Percentiles rank a stretch among this genome's conserved stretches.
phyloP scores from a whole-genome alignment of 2,797 vertebrate species.

The Chelon labrosus region DNA sequence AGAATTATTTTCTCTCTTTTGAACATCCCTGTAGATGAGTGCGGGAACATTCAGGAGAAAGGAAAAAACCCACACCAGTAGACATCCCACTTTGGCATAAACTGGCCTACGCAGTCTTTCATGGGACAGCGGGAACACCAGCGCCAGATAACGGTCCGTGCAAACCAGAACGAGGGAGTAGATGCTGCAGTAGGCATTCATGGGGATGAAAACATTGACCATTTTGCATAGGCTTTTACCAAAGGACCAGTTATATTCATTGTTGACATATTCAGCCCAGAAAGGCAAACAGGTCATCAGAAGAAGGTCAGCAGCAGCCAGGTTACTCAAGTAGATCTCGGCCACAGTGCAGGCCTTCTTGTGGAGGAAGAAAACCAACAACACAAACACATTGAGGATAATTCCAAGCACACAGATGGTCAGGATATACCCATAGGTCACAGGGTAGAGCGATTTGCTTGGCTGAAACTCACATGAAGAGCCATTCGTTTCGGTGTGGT shows the following conservation, averaged over 20 bases:
- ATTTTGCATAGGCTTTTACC: conserved; percentile 75
- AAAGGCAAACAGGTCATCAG: conserved; percentile 84
- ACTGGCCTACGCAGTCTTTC: conserved; percentile 55
- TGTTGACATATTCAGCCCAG: conserved; percentile 81
- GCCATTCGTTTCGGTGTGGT: not conserved
- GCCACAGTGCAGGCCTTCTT: conserved; percentile 79
- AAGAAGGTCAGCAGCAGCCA: conserved; percentile 87
- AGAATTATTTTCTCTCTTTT: conserved; percentile 31
- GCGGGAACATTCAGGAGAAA: conserved; percentile 78
- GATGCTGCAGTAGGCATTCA: conserved; percentile 87
- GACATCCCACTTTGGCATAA: conserved; percentile 80
- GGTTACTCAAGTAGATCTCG: conserved; percentile 87
- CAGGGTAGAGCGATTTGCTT: not conserved
- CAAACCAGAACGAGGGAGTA: conserved; percentile 88
- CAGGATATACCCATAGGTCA: conserved; percentile 72
- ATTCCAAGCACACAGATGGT: conserved; percentile 79
- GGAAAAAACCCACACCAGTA: conserved; percentile 80
- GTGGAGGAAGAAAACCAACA: conserved; percentile 81
- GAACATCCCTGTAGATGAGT: conserved; percentile 67
- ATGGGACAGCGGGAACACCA: conserved; percentile 80
- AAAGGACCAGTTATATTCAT: conserved; percentile 81
- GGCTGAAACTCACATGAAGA: conserved; percentile 14
- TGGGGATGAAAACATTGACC: conserved; percentile 64
- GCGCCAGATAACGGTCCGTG: conserved; percentile 79
- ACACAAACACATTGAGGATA: conserved; percentile 83